Evolutionary conservation across 2,888 invertebrate species (phyloP).

Genomic region (Sinotaia quadrata): DNA sequence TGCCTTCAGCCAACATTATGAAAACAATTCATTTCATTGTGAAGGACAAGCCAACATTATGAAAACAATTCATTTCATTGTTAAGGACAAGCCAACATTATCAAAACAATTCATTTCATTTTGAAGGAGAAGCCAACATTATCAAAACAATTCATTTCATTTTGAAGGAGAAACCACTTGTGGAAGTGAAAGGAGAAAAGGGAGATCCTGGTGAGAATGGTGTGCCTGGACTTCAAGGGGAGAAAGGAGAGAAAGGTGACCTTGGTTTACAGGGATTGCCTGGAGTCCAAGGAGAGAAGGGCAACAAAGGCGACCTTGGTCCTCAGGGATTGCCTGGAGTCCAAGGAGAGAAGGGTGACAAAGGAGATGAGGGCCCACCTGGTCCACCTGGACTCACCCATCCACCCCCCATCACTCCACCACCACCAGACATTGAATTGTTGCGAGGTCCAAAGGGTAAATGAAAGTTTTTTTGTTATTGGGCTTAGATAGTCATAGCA

Average conservation of each 20-base stretch:
- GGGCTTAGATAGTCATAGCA: too few species aligned
- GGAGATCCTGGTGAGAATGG: conserved; percentile 43
- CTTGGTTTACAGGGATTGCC: conserved; percentile 38
- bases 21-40: too few species aligned
- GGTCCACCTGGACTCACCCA: conserved; percentile 36
- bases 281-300: conserved; percentile 40
- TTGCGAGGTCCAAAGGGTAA: conserved; percentile 35
- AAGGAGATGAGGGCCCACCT: conserved; percentile 38
- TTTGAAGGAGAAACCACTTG: conserved; percentile 11
- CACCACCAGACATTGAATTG: conserved; percentile 44
- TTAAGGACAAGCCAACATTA: too few species aligned
- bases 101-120: background rate
- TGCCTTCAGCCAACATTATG: too few species aligned
- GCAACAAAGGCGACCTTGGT: conserved; percentile 35
- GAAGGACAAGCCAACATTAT: too few species aligned
- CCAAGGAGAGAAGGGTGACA: conserved; percentile 38
- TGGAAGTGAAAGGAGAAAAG: background rate
- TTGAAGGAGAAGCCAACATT: conserved; percentile 10
- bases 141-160: background rate
- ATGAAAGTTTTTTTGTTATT: too few species aligned
- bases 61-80: too few species aligned
- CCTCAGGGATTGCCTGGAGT: conserved; percentile 39
- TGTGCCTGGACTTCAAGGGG: conserved; percentile 32
- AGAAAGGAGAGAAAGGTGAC: conserved; percentile 32
- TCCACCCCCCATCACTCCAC: conserved; percentile 43